phyloP scores from a whole-genome alignment of 2,888 invertebrate genomes.

The Eulithis prunata region DNA sequence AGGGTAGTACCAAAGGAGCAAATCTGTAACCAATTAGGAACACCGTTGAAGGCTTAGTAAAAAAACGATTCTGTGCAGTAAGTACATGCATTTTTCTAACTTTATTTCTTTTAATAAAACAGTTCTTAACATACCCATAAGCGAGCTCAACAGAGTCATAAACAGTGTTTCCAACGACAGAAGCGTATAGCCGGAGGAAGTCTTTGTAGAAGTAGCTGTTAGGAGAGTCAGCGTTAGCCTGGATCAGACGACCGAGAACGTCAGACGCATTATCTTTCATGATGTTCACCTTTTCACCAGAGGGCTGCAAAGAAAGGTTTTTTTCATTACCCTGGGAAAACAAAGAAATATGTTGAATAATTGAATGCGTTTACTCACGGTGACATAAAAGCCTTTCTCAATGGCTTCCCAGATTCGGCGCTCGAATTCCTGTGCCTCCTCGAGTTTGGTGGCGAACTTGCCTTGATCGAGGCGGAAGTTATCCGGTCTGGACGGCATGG shows the following conservation, averaged over 20 bases:
- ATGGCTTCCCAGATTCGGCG: slow-evolving; percentile 85
- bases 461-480: slow-evolving; percentile 79
- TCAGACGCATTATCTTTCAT: slow-evolving; percentile 85
- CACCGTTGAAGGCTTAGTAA: too few species aligned
- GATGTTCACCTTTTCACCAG: slow-evolving; percentile 83
- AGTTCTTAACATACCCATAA: slow-evolving; percentile 49
- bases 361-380: slow-evolving; percentile 55
- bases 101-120: not conserved
- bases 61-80: too few species aligned
- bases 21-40: slow-evolving; percentile 50
- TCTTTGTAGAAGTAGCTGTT: slow-evolving; percentile 85
- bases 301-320: slow-evolving; percentile 49
- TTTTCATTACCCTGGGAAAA: not conserved
- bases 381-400: slow-evolving; percentile 80
- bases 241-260: slow-evolving; percentile 86
- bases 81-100: too few species aligned
- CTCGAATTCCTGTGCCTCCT: slow-evolving; percentile 79
- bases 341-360: not conserved
- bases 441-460: slow-evolving; percentile 68
- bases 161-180: slow-evolving; percentile 82
- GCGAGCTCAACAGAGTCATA: slow-evolving; percentile 46
- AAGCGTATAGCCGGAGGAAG: slow-evolving; percentile 82
- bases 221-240: slow-evolving; percentile 86
- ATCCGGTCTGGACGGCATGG: slow-evolving; percentile 86
- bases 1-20: slow-evolving; percentile 78